A percentile compares a stretch with the other conserved stretches of the same genome.
These are phyloP conservation scores for Carapus acus DNA, from an alignment of 2,797 vertebrate genomes.

Conservation along the genomic window DNA sequence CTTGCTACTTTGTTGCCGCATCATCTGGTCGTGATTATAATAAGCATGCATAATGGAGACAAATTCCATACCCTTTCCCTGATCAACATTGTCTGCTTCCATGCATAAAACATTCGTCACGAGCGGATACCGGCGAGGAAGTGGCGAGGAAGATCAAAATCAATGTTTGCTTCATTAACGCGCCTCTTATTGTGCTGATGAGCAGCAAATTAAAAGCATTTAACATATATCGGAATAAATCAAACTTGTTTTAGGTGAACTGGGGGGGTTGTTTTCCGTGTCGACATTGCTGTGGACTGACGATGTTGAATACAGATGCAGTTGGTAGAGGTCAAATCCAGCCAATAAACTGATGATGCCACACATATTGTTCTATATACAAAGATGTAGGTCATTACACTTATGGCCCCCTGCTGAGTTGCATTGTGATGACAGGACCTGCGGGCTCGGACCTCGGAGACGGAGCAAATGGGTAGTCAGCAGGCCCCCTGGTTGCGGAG, in stretches of 20 bases:
- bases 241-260: constrained; percentile 3
- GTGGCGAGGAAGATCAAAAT: constrained; percentile 51
- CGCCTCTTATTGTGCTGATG: too few relatives aligned
- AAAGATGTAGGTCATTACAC: constrained; percentile 62
- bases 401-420: constrained; percentile 57
- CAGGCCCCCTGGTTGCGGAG: constrained; percentile 62
- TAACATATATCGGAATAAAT: not conserved
- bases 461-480: constrained; percentile 63
- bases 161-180: constrained; percentile 32
- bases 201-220: too few relatives aligned
- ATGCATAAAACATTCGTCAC: constrained; percentile 64
- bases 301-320: constrained; percentile 21
- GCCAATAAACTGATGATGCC: constrained; percentile 53
- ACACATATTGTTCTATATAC: constrained; percentile 56
- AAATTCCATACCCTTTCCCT: constrained; percentile 62
- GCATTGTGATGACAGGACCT: constrained; percentile 62
- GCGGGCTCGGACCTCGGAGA: constrained; percentile 53
- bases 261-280: too few relatives aligned
- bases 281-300: constrained; percentile 8
- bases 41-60: constrained; percentile 67
- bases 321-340: constrained; percentile 52
- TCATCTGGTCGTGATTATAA: constrained; percentile 66
- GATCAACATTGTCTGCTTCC: constrained; percentile 63
- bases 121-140: constrained; percentile 46
- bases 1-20: constrained; percentile 58